A percentile compares a stretch with the other conserved stretches of the same genome.
phyloP scores from a whole-genome alignment of 2,113 vertebrate genomes.

The Aepyceros melampus region DNA sequence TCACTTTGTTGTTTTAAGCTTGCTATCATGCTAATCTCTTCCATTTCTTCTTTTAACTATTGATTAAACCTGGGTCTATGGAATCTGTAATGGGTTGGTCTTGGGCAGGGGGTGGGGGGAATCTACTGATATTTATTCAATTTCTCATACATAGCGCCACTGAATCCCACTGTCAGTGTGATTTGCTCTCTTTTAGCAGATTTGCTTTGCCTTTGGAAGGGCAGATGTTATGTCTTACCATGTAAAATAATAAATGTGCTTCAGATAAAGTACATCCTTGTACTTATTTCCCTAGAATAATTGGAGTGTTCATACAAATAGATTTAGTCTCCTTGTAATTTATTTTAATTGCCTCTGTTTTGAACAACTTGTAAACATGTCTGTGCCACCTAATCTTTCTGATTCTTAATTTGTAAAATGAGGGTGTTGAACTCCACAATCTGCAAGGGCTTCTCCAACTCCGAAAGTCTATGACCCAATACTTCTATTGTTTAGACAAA shows the following conservation, averaged over 20 bases:
- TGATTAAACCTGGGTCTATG: background rate
- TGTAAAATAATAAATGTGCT: background rate
- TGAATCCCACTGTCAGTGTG: background rate
- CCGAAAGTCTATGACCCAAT: constrained; percentile 34
- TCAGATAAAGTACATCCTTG: background rate
- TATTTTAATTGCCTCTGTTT: constrained; percentile 32
- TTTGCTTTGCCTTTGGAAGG: background rate
- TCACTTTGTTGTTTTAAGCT: background rate
- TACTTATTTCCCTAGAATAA: background rate
- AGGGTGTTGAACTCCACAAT: background rate
- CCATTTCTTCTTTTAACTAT: background rate
- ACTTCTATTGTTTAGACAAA: constrained; percentile 54
- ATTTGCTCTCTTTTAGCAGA: background rate
- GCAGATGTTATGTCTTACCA: background rate
- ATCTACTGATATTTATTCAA: background rate
- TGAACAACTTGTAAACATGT: background rate
- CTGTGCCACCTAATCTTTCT: background rate
- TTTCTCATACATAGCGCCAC: background rate
- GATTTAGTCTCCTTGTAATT: constrained; percentile 6
- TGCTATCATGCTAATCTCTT: background rate
- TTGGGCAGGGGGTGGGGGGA: background rate
- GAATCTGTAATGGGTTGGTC: background rate
- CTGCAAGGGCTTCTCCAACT: constrained; percentile 22
- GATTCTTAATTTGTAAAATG: constrained; percentile 19
- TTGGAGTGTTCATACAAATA: constrained; percentile 10